Percentiles rank a stretch among this genome's conserved stretches.
phyloP scores from a whole-genome alignment of 2,797 vertebrate species.

The Falco biarmicus region DNA sequence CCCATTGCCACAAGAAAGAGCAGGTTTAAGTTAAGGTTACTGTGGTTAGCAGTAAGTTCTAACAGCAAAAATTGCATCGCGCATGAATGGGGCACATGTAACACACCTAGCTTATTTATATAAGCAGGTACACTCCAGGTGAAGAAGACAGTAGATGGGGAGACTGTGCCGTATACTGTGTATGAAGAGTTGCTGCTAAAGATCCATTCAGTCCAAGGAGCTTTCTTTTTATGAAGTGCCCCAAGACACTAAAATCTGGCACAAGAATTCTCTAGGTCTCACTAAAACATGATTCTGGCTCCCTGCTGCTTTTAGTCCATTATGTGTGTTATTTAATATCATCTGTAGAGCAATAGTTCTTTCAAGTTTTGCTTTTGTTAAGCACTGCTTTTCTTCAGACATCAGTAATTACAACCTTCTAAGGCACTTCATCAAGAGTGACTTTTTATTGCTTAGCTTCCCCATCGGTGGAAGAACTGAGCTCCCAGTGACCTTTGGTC shows the following conservation, averaged over 20 bases:
- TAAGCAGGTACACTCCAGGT: background rate
- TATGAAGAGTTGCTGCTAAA: background rate
- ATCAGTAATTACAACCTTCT: slow-evolving; percentile 1
- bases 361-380: background rate
- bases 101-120: background rate
- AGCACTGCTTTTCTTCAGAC: slow-evolving; percentile 28
- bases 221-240: background rate
- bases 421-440: slow-evolving; percentile 14
- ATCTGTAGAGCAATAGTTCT: slow-evolving; percentile 3
- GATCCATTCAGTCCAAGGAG: background rate
- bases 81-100: background rate
- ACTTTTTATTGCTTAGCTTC: slow-evolving; percentile 26
- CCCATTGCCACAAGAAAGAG: background rate
- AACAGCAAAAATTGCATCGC: background rate
- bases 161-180: background rate
- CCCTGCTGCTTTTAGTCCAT: background rate
- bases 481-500: slow-evolving; percentile 14
- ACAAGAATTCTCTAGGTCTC: background rate
- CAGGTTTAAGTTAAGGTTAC: background rate
- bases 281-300: background rate
- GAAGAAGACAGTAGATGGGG: fast-evolving
- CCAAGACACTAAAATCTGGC: background rate
- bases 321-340: background rate
- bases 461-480: background rate
- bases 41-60: background rate